These are phyloP conservation scores for Pachycephus smyrnensis DNA, from an alignment of 2,888 invertebrate genomes.

Conservation along the genomic window DNA sequence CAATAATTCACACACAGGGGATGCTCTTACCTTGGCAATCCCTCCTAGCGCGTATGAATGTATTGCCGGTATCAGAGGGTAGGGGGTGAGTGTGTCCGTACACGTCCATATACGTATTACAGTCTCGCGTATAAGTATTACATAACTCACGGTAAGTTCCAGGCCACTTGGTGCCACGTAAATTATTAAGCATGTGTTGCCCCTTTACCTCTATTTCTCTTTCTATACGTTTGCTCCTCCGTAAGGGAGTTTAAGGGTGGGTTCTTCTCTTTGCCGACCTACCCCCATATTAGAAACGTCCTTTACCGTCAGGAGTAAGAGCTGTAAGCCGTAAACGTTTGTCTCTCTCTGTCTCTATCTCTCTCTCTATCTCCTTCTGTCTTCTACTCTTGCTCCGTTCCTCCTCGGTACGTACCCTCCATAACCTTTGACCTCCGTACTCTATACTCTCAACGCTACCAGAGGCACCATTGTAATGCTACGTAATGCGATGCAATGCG, in stretches of 20 bases:
- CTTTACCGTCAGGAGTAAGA: neutral
- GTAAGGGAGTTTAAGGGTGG: neutral
- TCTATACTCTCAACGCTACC: neutral
- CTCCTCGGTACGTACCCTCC: neutral
- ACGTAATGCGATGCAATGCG: slow-evolving; percentile 48
- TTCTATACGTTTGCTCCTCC: neutral
- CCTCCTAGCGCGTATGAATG: slow-evolving; percentile 21
- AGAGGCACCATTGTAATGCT: slow-evolving; percentile 40
- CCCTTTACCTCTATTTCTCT: slow-evolving; percentile 36
- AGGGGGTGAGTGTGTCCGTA: neutral
- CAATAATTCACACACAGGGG: slow-evolving; percentile 53
- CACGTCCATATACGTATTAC: slow-evolving; percentile 13
- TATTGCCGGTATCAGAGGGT: slow-evolving; percentile 9
- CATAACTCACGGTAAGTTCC: slow-evolving; percentile 57
- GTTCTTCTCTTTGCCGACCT: neutral
- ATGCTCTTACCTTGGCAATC: slow-evolving; percentile 45
- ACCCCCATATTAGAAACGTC: neutral
- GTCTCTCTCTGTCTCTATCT: slow-evolving; percentile 4
- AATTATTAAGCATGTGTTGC: slow-evolving; percentile 58
- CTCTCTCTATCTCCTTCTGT: slow-evolving; percentile 8
- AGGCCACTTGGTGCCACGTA: slow-evolving; percentile 54
- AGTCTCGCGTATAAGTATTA: slow-evolving; percentile 40
- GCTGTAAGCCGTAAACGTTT: slow-evolving; percentile 5
- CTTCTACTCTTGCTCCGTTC: neutral
- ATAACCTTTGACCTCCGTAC: neutral